Conservation (phyloP, 2,797 vertebrate species). For the Psittacula echo region DNA sequence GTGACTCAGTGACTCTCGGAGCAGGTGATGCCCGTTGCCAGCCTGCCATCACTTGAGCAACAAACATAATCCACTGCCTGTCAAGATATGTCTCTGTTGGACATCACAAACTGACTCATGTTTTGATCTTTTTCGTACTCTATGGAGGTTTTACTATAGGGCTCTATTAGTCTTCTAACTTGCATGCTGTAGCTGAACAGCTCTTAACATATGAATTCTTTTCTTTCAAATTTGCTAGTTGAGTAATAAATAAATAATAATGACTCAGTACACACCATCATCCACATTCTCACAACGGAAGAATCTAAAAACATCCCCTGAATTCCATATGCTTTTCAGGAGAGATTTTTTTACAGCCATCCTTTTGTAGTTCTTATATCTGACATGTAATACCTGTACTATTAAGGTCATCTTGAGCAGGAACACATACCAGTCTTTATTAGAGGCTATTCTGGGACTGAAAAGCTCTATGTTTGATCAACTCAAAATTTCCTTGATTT, state of each 20-base stretch:
- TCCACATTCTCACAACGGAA: neutral
- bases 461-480: neutral
- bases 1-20: neutral
- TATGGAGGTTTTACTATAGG: neutral
- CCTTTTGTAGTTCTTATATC: neutral
- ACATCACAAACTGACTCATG: constrained; percentile 1
- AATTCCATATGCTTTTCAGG: neutral
- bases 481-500: neutral
- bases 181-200: neutral
- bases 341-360: neutral
- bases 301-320: neutral
- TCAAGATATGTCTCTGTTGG: neutral
- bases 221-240: neutral
- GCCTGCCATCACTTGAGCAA: neutral
- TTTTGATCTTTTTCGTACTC: neutral
- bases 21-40: neutral
- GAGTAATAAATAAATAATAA: neutral
- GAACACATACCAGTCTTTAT: neutral
- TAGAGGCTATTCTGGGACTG: neutral
- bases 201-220: neutral
- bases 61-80: neutral
- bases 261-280: neutral
- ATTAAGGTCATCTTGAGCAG: neutral
- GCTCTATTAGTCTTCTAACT: neutral
- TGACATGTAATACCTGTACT: neutral